A percentile compares a stretch with the other conserved stretches of the same genome.
Evolutionary conservation across 2,888 invertebrate genomes (phyloP).

Genomic region (Cantharis flavilabris): DNA sequence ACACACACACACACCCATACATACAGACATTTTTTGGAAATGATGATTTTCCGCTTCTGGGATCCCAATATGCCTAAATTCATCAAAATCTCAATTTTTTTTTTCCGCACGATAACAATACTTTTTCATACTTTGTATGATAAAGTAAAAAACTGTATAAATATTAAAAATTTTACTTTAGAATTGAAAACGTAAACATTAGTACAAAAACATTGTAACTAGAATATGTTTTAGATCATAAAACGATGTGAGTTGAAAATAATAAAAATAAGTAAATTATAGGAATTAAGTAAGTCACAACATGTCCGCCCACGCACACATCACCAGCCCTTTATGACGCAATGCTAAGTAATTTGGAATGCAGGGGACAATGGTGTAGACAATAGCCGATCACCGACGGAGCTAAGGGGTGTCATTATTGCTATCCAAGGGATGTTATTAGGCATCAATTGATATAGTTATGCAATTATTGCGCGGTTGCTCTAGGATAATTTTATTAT

Average conservation of each 20-base stretch:
- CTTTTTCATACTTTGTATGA: too few species aligned
- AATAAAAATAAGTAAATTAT: constrained; percentile 39
- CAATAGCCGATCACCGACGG: constrained; percentile 51
- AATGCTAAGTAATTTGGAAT: constrained; percentile 36
- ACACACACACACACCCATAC: too few species aligned
- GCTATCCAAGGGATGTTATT: constrained; percentile 50
- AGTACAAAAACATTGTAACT: background rate
- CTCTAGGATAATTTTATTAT: constrained; percentile 34
- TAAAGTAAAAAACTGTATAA: too few species aligned
- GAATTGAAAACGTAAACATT: background rate
- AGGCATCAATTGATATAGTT: constrained; percentile 57
- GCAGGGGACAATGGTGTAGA: constrained; percentile 41
- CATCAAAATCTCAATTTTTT: too few species aligned
- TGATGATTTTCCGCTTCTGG: too few species aligned
- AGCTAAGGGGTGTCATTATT: constrained; percentile 50
- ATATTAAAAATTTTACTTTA: too few species aligned
- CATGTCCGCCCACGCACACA: constrained; percentile 45
- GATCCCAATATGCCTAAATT: too few species aligned
- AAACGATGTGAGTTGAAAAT: background rate
- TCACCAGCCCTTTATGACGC: constrained; percentile 36
- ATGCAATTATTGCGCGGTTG: constrained; percentile 49
- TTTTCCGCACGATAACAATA: too few species aligned
- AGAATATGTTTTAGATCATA: background rate
- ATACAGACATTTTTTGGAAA: too few species aligned
- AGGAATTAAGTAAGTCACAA: constrained; percentile 53